Evolutionary conservation across 2,113 vertebrate species (phyloP).

Genomic region (Donacobius atricapilla): DNA sequence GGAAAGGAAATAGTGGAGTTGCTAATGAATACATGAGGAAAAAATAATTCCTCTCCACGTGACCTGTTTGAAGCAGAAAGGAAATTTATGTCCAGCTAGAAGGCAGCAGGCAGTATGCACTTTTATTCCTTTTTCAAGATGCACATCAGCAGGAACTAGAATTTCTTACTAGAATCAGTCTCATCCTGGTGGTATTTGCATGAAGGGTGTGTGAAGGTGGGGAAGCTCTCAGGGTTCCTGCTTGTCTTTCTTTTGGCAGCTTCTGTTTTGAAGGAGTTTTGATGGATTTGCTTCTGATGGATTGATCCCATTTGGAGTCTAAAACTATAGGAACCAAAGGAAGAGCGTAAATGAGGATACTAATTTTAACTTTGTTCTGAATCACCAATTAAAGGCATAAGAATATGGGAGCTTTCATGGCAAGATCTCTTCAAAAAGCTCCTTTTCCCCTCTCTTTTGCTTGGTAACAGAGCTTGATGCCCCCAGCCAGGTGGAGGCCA

Average conservation of each 20-base stretch:
- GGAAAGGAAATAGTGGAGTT: background rate
- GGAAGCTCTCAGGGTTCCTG: background rate
- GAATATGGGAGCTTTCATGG: background rate
- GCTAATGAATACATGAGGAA: background rate
- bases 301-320: background rate
- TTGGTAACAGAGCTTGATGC: slow-evolving; percentile 83
- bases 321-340: background rate
- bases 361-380: background rate
- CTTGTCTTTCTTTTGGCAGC: background rate
- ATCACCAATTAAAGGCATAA: background rate
- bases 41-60: background rate
- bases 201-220: background rate
- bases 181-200: background rate
- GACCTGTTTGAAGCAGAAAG: background rate
- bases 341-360: background rate
- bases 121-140: background rate
- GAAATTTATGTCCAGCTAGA: background rate
- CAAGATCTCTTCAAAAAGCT: background rate
- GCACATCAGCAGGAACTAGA: background rate
- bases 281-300: background rate
- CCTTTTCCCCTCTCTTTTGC: background rate
- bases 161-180: background rate
- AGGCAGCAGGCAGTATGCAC: background rate
- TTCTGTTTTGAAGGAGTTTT: background rate
- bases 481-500: slow-evolving; percentile 88